phyloP scores from a whole-genome alignment of 2,797 vertebrate genomes.

The Pristis pectinata region DNA sequence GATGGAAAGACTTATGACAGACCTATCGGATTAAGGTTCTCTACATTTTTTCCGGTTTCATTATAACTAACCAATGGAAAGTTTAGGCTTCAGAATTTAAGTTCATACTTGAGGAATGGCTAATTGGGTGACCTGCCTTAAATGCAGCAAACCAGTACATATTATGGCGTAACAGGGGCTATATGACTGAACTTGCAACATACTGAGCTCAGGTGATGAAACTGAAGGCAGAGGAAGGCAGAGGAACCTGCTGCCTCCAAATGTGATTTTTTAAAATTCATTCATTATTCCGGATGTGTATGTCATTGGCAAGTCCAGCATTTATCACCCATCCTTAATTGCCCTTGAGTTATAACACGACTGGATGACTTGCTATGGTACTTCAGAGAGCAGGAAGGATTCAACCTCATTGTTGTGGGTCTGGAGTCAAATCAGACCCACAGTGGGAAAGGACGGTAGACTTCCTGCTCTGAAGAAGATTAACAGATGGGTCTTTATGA shows the following conservation, averaged over 20 bases:
- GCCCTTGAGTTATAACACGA: no score
- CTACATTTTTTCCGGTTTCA: not conserved
- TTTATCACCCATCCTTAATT: no score
- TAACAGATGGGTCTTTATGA: no score
- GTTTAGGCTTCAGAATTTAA: not conserved
- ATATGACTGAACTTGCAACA: no score
- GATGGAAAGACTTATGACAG: not conserved
- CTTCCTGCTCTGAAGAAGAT: no score
- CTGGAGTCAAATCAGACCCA: no score
- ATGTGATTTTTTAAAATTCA: not conserved
- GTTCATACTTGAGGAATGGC: not conserved
- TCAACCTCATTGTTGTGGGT: no score
- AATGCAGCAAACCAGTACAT: not conserved
- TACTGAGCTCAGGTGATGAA: not conserved
- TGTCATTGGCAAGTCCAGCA: no score
- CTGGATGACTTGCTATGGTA: no score
- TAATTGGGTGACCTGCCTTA: not conserved
- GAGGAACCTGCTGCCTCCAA: not conserved
- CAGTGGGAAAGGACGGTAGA: no score
- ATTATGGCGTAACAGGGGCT: not conserved
- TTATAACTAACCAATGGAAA: not conserved
- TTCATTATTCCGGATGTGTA: no score
- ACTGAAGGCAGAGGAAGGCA: not conserved
- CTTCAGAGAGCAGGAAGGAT: no score
- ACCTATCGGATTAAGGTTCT: not conserved